Percentiles rank a stretch among this genome's conserved stretches.
Conservation (phyloP, 23 tunicate genomes). For the Diplosoma virens region DNA sequence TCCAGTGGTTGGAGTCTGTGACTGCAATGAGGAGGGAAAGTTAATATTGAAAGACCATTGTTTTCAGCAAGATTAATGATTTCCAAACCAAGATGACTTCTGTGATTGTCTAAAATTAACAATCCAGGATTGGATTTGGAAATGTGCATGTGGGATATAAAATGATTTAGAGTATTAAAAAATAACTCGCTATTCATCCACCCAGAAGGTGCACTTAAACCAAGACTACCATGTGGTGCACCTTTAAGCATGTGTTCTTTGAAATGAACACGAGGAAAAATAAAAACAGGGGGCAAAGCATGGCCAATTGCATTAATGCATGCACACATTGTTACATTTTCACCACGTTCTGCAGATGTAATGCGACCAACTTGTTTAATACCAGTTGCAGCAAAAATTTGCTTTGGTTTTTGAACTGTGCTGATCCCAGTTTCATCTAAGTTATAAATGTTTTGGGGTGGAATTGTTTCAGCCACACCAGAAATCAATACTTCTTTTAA, state of each 20-base stretch:
- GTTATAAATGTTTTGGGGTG: slow-evolving; percentile 11
- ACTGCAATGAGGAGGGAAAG: slow-evolving; percentile 54
- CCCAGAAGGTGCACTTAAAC: slow-evolving; percentile 3
- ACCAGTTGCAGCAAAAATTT: slow-evolving; percentile 5
- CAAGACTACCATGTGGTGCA: slow-evolving; percentile 35
- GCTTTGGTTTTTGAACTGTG: slow-evolving; percentile 9
- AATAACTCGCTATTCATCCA: slow-evolving; percentile 33
- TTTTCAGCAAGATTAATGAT: slow-evolving; percentile 8
- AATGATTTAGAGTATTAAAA: slow-evolving; percentile 4
- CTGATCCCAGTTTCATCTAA: slow-evolving; percentile 33
- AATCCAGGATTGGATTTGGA: slow-evolving; percentile 24
- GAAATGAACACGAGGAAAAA: slow-evolving; percentile 20
- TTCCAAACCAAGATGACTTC: slow-evolving; percentile 8
- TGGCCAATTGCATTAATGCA: slow-evolving; percentile 42
- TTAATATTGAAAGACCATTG: slow-evolving; percentile 31
- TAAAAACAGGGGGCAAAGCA: slow-evolving; percentile 2
- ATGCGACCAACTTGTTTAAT: slow-evolving; percentile 32
- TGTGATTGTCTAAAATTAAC: too few species aligned
- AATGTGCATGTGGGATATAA: slow-evolving; percentile 8
- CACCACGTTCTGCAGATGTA: slow-evolving; percentile 26
- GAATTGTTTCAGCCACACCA: neutral
- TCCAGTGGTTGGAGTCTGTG: too few species aligned
- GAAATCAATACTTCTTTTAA: neutral
- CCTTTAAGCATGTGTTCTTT: neutral
- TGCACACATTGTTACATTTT: slow-evolving; percentile 10